Evolutionary conservation across 2,888 invertebrate genomes (phyloP).

Genomic region (Lutraria lutraria): DNA sequence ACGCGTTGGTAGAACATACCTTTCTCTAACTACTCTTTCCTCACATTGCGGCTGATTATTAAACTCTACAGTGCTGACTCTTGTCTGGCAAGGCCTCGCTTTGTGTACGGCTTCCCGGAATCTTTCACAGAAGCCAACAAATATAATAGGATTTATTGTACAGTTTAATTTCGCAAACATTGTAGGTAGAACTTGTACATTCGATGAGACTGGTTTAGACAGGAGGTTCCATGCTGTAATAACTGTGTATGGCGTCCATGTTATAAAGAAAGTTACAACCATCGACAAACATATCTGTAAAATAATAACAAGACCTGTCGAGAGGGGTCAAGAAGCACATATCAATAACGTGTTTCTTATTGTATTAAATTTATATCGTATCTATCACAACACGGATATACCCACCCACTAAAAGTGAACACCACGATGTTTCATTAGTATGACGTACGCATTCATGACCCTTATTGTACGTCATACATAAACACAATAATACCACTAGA

Average conservation of each 20-base stretch:
- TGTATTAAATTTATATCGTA: no score
- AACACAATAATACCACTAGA: no score
- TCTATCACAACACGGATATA: no score
- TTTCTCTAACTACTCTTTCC: neutral
- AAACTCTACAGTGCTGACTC: neutral
- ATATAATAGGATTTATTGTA: slow-evolving; percentile 64
- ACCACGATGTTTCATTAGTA: no score
- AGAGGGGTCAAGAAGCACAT: no score
- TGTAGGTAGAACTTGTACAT: slow-evolving; percentile 58
- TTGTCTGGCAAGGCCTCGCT: neutral
- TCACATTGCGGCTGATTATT: neutral
- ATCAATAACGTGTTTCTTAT: no score
- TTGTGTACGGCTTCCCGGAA: slow-evolving; percentile 50
- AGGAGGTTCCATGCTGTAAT: slow-evolving; percentile 48
- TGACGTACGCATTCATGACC: no score
- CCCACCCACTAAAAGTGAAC: no score
- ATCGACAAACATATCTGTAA: slow-evolving; percentile 65
- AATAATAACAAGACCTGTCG: neutral
- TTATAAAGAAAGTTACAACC: slow-evolving; percentile 50
- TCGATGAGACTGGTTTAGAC: slow-evolving; percentile 20
- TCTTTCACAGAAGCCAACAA: slow-evolving; percentile 47
- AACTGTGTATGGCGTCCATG: slow-evolving; percentile 68
- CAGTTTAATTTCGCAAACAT: slow-evolving; percentile 70
- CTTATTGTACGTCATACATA: no score
- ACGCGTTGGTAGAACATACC: neutral